Evolutionary conservation across 2,888 invertebrate species (phyloP).

Genomic region (Vanessa cardui): DNA sequence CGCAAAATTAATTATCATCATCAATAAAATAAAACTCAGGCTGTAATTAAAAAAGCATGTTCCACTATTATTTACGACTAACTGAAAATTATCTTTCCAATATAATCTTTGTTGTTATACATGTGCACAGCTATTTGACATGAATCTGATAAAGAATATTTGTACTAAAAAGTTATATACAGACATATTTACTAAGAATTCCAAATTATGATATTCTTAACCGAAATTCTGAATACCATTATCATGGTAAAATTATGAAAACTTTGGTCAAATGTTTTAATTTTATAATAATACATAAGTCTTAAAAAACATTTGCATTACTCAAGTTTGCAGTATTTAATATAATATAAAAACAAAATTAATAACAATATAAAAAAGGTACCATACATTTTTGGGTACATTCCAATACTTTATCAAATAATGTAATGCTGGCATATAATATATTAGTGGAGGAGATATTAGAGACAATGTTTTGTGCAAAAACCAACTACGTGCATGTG

Average conservation of each 20-base stretch:
- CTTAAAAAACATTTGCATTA: neutral
- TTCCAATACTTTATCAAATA: conserved; percentile 24
- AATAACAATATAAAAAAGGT: conserved; percentile 5
- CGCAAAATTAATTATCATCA: neutral
- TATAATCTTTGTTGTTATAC: conserved; percentile 57
- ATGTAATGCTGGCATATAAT: conserved; percentile 30
- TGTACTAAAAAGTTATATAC: conserved; percentile 14
- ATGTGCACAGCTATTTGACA: conserved; percentile 73
- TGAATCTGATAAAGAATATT: conserved; percentile 46
- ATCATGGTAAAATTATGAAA: neutral
- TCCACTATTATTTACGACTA: conserved; percentile 72
- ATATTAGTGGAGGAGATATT: conserved; percentile 12
- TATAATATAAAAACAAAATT: neutral
- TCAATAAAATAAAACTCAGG: conserved; percentile 58
- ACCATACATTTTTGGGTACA: neutral
- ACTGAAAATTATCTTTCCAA: conserved; percentile 66
- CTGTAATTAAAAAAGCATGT: conserved; percentile 75
- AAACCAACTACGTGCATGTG: conserved; percentile 20
- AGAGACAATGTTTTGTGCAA: conserved; percentile 23
- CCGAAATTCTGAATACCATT: neutral
- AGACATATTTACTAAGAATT: conserved; percentile 13
- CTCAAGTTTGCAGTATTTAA: neutral
- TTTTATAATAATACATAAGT: neutral
- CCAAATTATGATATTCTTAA: neutral
- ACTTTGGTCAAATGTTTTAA: neutral